Base-by-base conservation (phyloP, 2,113 vertebrate genomes). In the Pagrus major region DNA sequence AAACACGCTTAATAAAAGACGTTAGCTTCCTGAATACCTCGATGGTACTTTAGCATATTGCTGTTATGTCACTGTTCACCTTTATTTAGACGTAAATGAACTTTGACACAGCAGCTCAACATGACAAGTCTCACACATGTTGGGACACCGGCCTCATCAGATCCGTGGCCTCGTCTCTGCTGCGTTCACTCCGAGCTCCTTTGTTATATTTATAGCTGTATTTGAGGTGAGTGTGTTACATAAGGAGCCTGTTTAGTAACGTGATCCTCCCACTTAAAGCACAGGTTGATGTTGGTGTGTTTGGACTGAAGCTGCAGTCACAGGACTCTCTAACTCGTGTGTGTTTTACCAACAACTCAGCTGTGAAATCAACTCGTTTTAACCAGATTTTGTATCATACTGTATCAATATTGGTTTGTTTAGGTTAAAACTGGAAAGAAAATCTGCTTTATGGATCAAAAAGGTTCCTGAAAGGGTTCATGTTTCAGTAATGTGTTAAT, bases 241-340 rank as follows among this genome's bases (percentile, higher is more conserved):
- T 87, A 89, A 89, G 72, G 52, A n/a, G 61, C 63, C 74, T 51
- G 69, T 35, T 42, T 12, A 44, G 59, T 42, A 46, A 64, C 5
- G 15, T 39, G 71, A 54, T 68, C 65, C 86, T 79, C 79, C 82
- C 86, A 80, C 81, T 73, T 60, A 15, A 79, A 64, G 31, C 78
- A 29, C 39, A 55, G 59, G 33, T 29, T 20, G 29, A 9, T 71
- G 71, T 29, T 46, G 46, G 46, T 41, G 41, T 25, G 9, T 29
- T 18, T 11, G 20, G 69, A 47, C 76, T 66, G 35, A 21, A 75
- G 51, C 27, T 76, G 29, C 39, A 33, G 55, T 58, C 71, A n/a
- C 20, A 44, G 41, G 55, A 64, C 5, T 11, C 0, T 25, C 47
- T 54, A 18, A 37, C 0, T 31, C 16, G 41, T 20, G 15, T 15